A percentile compares a stretch with the other conserved stretches of the same genome.
Conservation (phyloP, 2,797 vertebrate genomes). For the Huso huso region DNA sequence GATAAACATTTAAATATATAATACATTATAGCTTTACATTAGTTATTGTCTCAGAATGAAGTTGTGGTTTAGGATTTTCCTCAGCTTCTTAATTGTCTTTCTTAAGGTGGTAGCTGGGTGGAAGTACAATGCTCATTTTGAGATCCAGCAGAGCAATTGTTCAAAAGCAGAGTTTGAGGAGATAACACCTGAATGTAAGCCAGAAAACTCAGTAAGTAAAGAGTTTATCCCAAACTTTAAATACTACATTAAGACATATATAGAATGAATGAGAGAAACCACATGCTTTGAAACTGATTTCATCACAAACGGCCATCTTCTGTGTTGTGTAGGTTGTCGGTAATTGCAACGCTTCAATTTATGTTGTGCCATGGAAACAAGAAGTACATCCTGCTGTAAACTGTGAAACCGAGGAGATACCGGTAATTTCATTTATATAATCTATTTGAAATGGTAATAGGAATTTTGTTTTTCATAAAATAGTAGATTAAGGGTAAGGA, state of each 20-base stretch:
- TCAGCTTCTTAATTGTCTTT: slow-evolving; percentile 24
- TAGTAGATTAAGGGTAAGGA: not conserved
- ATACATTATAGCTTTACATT: not conserved
- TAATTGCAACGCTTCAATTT: slow-evolving; percentile 60
- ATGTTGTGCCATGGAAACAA: slow-evolving; percentile 59
- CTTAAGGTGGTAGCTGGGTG: slow-evolving; percentile 76
- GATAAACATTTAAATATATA: not conserved
- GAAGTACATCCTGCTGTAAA: slow-evolving; percentile 27
- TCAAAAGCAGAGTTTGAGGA: slow-evolving; percentile 59
- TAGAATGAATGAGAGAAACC: not conserved
- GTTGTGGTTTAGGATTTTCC: slow-evolving; percentile 19
- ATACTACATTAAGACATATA: not conserved
- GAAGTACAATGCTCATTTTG: slow-evolving; percentile 59
- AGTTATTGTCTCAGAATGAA: not conserved
- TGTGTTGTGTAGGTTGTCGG: slow-evolving; percentile 38
- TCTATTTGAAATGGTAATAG: slow-evolving; percentile 6
- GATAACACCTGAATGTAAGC: slow-evolving; percentile 55
- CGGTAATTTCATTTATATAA: slow-evolving; percentile 26
- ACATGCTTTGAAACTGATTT: not conserved
- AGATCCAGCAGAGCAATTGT: slow-evolving; percentile 68
- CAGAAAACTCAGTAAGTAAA: slow-evolving; percentile 8
- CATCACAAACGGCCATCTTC: not conserved
- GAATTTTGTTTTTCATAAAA: not conserved
- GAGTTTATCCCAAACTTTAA: not conserved
- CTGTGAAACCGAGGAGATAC: slow-evolving; percentile 35